Evolutionary conservation across 1,140 invertebrate genomes (phyloP).

Genomic region (Orussus abietinus): DNA sequence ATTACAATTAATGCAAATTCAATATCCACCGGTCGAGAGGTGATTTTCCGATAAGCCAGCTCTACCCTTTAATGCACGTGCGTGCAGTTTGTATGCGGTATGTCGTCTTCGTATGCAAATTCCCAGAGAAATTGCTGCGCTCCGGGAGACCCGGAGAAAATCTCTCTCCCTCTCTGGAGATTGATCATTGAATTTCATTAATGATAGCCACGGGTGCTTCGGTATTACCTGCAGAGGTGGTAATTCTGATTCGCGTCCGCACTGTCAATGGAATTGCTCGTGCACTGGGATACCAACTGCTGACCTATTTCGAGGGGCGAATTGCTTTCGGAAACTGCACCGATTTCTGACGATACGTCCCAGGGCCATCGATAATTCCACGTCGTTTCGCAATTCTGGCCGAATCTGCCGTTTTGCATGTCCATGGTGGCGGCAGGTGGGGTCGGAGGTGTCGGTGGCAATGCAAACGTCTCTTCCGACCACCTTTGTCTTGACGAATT

Average conservation of each 20-base stretch:
- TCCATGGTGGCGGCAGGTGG: constrained; percentile 4
- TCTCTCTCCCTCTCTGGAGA: too few relatives aligned
- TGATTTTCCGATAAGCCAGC: too few relatives aligned
- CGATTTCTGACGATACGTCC: constrained; percentile 5
- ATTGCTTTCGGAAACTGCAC: not conserved
- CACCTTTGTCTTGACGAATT: too few relatives aligned
- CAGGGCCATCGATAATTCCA: constrained; percentile 15
- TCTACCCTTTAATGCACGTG: too few relatives aligned
- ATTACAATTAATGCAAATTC: too few relatives aligned
- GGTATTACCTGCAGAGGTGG: constrained; percentile 23
- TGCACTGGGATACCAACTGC: constrained; percentile 1
- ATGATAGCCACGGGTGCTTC: too few relatives aligned
- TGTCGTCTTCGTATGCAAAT: too few relatives aligned
- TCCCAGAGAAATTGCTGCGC: too few relatives aligned
- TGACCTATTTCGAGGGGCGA: constrained; percentile 4
- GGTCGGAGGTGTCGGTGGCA: constrained; percentile 20
- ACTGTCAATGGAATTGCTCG: constrained; percentile 10
- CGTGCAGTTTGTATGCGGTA: too few relatives aligned
- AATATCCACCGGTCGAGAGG: too few relatives aligned
- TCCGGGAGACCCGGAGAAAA: too few relatives aligned
- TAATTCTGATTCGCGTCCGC: constrained; percentile 21
- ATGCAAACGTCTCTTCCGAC: constrained; percentile 24
- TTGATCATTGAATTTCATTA: too few relatives aligned
- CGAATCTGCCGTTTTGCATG: constrained; percentile 5
- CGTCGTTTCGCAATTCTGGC: constrained; percentile 14